phyloP scores from a whole-genome alignment of 2,888 invertebrate genomes.

The Drosophila melanocephala region DNA sequence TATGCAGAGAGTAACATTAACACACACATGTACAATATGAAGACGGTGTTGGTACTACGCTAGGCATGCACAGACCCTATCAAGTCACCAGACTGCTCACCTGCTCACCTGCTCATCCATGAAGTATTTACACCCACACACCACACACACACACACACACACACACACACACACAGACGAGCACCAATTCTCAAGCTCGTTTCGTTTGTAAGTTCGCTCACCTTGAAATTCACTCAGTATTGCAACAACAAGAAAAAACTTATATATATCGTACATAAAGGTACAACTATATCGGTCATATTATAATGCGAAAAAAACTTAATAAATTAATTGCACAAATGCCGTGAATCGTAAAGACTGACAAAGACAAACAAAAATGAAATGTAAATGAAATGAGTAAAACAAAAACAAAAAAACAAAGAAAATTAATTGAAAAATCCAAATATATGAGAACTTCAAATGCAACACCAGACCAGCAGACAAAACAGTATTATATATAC shows the following conservation, averaged over 20 bases:
- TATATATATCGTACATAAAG: constrained; percentile 24
- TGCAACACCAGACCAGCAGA: constrained; percentile 40
- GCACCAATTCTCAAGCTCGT: constrained; percentile 56
- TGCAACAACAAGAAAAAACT: constrained; percentile 47
- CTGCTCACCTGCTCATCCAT: constrained; percentile 37
- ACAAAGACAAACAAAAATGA: constrained; percentile 63
- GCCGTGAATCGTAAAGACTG: constrained; percentile 84
- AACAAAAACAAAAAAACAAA: constrained; percentile 9
- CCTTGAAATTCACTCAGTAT: constrained; percentile 46
- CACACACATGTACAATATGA: constrained; percentile 12
- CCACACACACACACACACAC: background rate
- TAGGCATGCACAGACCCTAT: constrained; percentile 2
- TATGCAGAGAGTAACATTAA: constrained; percentile 8
- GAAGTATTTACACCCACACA: constrained; percentile 30
- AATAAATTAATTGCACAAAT: constrained; percentile 81
- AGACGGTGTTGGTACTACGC: constrained; percentile 15
- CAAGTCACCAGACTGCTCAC: constrained; percentile 18
- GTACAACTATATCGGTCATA: constrained; percentile 62
- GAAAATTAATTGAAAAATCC: constrained; percentile 11
- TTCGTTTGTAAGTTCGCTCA: constrained; percentile 52
- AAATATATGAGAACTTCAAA: constrained; percentile 31
- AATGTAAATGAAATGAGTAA: constrained; percentile 36
- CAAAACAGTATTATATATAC: constrained; percentile 41
- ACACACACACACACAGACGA: constrained; percentile 4
- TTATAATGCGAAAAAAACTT: constrained; percentile 47